Evolutionary conservation across 1,140 invertebrate genomes (phyloP), one percentile per base, ranked within the genome.

Genomic region (Lepidostoma basale): DNA sequence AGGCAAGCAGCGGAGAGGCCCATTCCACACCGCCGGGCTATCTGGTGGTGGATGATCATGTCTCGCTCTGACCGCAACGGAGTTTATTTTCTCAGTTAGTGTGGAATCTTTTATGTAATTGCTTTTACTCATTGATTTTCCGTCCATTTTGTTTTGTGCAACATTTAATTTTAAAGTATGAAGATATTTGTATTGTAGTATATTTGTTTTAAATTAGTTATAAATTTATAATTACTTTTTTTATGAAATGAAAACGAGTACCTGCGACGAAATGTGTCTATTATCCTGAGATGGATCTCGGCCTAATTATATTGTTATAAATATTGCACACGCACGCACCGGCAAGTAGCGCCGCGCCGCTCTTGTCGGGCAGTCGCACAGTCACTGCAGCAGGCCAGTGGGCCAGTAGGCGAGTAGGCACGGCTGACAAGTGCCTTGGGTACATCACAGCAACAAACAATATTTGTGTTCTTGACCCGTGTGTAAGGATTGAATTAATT

Each of bases 11-110:
- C n/a, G n/a, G n/a, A 47, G 20, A 20, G 12, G 3, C 20, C 44
- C 44, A 47, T 47, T 47, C 44, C 44, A 47, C 44, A 47, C 16
- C 44, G n/a, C n/a, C n/a, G n/a, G n/a, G n/a, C n/a, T n/a, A n/a
- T n/a, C n/a, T n/a, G n/a, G n/a, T n/a, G n/a, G n/a, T n/a, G n/a
- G n/a, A n/a, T n/a, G n/a, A n/a, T n/a, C n/a, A n/a, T n/a, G n/a
- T n/a, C n/a, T n/a, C n/a, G n/a, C n/a, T n/a, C n/a, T n/a, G n/a
- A n/a, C n/a, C n/a, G n/a, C n/a, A n/a, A n/a, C 23, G 23, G 44
- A 47, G 16, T 47, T 47, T 20, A 45, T 45, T 45, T 45, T 1
- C n/a, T 45, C 20, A 18, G 9, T 45, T 45, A 16, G 42, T 45
- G 14, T 45, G n/a, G n/a, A n/a, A n/a, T n/a, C n/a, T n/a, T n/a